Percentiles rank a stretch among this genome's conserved stretches.
These are phyloP conservation scores for Beaufortia kweichowensis DNA, from an alignment of 2,113 vertebrate genomes.

Conservation along the genomic window DNA sequence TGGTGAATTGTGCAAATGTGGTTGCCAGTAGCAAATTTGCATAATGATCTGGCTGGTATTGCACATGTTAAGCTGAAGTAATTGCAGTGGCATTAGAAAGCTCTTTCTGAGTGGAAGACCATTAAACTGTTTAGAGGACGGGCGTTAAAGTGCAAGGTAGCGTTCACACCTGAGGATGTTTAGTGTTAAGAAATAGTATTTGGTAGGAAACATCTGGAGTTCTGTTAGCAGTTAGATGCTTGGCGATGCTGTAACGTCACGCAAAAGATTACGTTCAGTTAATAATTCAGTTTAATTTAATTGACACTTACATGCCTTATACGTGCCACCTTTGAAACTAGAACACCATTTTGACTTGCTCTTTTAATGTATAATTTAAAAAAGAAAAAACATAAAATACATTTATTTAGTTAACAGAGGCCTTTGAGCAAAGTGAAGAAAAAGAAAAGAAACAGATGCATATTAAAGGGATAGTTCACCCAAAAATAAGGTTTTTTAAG, in stretches of 20 bases:
- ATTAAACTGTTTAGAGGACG: slow-evolving; percentile 16
- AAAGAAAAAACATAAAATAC: no score
- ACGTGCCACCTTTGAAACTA: no score
- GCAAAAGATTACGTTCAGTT: slow-evolving; percentile 23
- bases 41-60: background rate
- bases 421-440: no score
- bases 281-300: background rate
- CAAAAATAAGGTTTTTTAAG: no score
- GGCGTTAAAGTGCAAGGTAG: background rate
- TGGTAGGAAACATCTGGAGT: slow-evolving; percentile 60
- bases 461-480: no score
- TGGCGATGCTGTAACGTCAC: slow-evolving; percentile 35
- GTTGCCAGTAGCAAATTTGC: background rate
- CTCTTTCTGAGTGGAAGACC: background rate
- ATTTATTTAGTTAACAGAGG: no score
- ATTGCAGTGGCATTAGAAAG: background rate
- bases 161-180: slow-evolving; percentile 16
- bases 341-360: no score
- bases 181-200: slow-evolving; percentile 47
- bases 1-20: background rate
- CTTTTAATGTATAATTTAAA: no score
- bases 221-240: slow-evolving; percentile 57
- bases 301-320: no score
- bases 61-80: background rate
- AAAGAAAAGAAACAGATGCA: no score